phyloP scores from a whole-genome alignment of 2,888 invertebrate species.

The Caenorhabditis sp. region DNA sequence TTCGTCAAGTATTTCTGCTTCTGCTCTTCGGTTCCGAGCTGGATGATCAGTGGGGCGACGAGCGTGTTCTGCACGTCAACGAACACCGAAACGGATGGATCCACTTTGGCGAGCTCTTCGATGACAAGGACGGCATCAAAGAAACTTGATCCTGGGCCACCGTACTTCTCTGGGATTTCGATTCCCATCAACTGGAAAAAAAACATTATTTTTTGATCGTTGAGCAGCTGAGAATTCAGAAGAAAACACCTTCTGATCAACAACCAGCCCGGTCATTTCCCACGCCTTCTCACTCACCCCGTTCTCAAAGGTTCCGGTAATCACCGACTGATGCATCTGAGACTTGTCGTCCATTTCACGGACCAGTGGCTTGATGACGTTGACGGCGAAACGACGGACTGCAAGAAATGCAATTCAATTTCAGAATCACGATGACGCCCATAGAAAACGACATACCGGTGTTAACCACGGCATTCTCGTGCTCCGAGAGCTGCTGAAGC shows the following conservation, averaged over 20 bases:
- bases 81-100: slow-evolving; percentile 92
- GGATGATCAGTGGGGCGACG: slow-evolving; percentile 91
- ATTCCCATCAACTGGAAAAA: slow-evolving; percentile 89
- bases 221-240: too few species aligned
- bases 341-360: slow-evolving; percentile 94
- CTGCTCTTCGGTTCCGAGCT: slow-evolving; percentile 92
- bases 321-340: slow-evolving; percentile 88
- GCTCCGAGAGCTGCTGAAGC: slow-evolving; percentile 58
- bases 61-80: slow-evolving; percentile 97
- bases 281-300: slow-evolving; percentile 87
- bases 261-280: too few species aligned
- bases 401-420: slow-evolving; percentile 83
- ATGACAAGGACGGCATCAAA: slow-evolving; percentile 93
- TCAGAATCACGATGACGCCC: too few species aligned
- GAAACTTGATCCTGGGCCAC: slow-evolving; percentile 91
- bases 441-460: too few species aligned
- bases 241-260: too few species aligned
- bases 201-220: too few species aligned
- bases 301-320: slow-evolving; percentile 90
- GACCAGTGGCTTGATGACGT: slow-evolving; percentile 92
- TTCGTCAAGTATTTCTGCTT: slow-evolving; percentile 93
- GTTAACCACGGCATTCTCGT: slow-evolving; percentile 53
- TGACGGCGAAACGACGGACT: slow-evolving; percentile 93
- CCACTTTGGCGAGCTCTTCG: slow-evolving; percentile 93
- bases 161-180: slow-evolving; percentile 91